Percentiles rank a stretch among this genome's conserved stretches.
phyloP scores from a whole-genome alignment of 1,140 invertebrate genomes.

The Aleiodes sp. region DNA sequence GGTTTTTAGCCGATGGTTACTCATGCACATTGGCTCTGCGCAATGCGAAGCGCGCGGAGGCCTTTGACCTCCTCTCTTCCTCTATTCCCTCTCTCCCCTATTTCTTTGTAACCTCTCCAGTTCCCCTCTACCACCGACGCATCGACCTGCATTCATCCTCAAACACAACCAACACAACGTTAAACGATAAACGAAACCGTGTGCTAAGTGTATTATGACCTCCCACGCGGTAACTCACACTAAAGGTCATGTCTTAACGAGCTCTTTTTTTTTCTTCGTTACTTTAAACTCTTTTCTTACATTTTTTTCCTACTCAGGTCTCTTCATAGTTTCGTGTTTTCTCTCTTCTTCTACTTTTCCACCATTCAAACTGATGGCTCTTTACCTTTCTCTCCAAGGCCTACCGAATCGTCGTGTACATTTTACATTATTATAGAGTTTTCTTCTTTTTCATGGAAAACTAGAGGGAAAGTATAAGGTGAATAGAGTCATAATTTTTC shows the following conservation, averaged over 20 bases:
- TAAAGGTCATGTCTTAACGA: constrained; percentile 63
- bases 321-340: too few species aligned
- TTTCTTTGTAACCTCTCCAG: constrained; percentile 30
- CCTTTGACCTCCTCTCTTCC: constrained; percentile 61
- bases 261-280: constrained; percentile 45
- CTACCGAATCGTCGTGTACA: too few species aligned
- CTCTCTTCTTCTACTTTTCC: background rate
- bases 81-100: constrained; percentile 36
- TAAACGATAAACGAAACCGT: constrained; percentile 59
- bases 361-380: background rate
- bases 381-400: background rate
- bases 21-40: constrained; percentile 57
- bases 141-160: constrained; percentile 61
- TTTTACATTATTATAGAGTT: too few species aligned
- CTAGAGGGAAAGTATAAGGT: too few species aligned
- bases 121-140: background rate
- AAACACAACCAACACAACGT: constrained; percentile 36
- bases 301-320: background rate
- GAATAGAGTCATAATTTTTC: too few species aligned
- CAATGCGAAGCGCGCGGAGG: constrained; percentile 50
- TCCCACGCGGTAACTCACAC: constrained; percentile 54
- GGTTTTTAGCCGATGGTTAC: constrained; percentile 55
- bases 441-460: too few species aligned
- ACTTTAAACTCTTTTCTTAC: background rate
- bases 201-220: constrained; percentile 63